Evolutionary conservation across 2,113 vertebrate genomes (phyloP), one percentile per base, ranked within the genome.

Genomic region (Crypturellus undulatus): DNA sequence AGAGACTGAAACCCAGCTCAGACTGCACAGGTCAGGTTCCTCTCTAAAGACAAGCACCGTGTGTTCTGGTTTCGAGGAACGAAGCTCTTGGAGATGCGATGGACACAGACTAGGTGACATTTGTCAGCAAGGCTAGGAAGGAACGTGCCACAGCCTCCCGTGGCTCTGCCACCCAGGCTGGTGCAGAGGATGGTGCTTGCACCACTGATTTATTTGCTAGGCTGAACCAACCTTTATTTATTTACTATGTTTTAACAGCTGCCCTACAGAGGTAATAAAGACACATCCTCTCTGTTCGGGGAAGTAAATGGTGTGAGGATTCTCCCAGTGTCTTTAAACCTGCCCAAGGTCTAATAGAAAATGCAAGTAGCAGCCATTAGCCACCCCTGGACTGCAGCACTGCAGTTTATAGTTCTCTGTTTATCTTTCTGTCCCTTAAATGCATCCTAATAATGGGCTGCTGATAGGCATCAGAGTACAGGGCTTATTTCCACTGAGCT

Each of bases 1-100:
- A 15, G 58, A 90, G 88, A 84, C 22, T 62, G 68, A 89, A 93
- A 72, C 81, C 19, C 84, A 92, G 12, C 10, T 89, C 70, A 49
- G 5, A 30, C 40, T 2, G 0, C 58, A 84, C 90, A 84, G 80
- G 43, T 89, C 73, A 89, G 47, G 42, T 81, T 90, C 9, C 14
- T 76, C 43, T 90, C 62, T 73, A 49, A 88, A 89, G 90, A 70
- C 30, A 90, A 84, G 16, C 32, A 87, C 5, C 1, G 6, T 28
- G 21, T 67, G 22, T n/a, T 78, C 83, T 25, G 14, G 36, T 17
- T 7, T 42, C 12, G 36, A 79, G 38, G 21, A 84, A 64, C 0
- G 0, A 7, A 54, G 25, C 19, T 2, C 30, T 58, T 26, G 43
- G 60, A 65, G 56, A 45, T 3, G 1, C 21, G 21, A 22, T 5